phyloP scores from a whole-genome alignment of 2,113 vertebrate species.

The Ptyas mucosa region DNA sequence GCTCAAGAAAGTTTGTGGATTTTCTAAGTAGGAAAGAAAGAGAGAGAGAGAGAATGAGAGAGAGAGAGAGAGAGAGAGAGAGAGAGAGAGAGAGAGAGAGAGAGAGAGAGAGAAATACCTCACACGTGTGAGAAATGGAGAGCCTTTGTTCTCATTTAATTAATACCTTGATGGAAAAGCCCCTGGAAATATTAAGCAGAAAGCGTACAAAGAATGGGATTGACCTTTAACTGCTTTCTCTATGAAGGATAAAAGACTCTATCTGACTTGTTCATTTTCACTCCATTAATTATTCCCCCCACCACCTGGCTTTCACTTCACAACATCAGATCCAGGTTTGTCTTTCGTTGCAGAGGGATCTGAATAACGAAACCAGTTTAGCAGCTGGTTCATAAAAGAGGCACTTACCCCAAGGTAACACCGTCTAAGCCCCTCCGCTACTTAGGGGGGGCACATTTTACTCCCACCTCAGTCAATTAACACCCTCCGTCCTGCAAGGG shows the following conservation, averaged over 20 bases:
- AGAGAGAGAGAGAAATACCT: not conserved
- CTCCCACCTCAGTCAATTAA: not conserved
- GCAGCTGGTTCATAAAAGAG: not conserved
- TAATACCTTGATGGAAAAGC: slow-evolving; percentile 18
- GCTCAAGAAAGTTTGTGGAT: not conserved
- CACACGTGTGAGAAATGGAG: not conserved
- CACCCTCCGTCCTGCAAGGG: not conserved
- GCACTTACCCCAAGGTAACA: not conserved
- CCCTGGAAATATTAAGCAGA: slow-evolving; percentile 16
- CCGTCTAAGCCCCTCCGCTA: not conserved
- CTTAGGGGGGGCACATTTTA: not conserved
- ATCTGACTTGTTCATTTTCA: slow-evolving; percentile 6
- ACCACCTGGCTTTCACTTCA: not conserved
- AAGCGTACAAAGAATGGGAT: not conserved
- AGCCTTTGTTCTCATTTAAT: not conserved
- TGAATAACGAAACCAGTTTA: not conserved
- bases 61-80: too few relatives aligned
- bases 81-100: too few relatives aligned
- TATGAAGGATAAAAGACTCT: slow-evolving; percentile 1
- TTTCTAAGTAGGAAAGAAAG: not conserved
- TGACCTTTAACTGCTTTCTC: slow-evolving; percentile 10
- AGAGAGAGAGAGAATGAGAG: too few relatives aligned
- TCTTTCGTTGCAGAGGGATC: not conserved
- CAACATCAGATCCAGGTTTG: not conserved
- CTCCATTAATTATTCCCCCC: not conserved